A percentile compares a stretch with the other conserved stretches of the same genome.
These are phyloP conservation scores for Larimichthys polyactis DNA, from an alignment of 2,113 vertebrate species.

Conservation along the genomic window DNA sequence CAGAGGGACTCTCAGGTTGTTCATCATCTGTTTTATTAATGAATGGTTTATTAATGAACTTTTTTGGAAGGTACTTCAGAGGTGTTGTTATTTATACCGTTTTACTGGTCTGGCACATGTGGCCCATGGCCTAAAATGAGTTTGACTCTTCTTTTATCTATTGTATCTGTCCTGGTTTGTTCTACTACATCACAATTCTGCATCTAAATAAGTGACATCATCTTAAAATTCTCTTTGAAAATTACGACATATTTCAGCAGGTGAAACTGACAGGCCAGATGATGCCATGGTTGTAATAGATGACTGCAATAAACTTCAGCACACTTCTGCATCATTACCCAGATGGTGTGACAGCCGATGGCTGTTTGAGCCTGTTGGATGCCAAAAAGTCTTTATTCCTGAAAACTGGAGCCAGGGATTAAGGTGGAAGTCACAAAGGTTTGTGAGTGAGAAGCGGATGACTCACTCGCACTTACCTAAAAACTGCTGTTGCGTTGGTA, in stretches of 20 bases:
- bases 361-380: slow-evolving; percentile 61
- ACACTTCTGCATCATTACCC: slow-evolving; percentile 38
- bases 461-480: slow-evolving; percentile 46
- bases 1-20: no score
- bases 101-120: no score
- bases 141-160: no score
- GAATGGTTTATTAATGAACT: no score
- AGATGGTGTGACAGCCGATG: slow-evolving; percentile 58
- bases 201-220: background rate
- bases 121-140: no score
- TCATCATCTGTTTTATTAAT: no score
- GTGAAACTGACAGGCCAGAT: slow-evolving; percentile 51
- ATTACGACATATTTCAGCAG: slow-evolving; percentile 16
- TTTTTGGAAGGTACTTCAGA: no score
- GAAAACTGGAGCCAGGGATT: slow-evolving; percentile 47
- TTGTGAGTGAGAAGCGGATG: slow-evolving; percentile 41
- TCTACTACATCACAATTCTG: background rate
- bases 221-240: background rate
- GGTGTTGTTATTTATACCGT: no score
- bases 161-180: no score
- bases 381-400: slow-evolving; percentile 54
- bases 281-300: slow-evolving; percentile 49
- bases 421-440: slow-evolving; percentile 56
- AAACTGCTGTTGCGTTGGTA: slow-evolving; percentile 44
- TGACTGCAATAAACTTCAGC: slow-evolving; percentile 55